A percentile compares a stretch with the other conserved stretches of the same genome.
Evolutionary conservation across 1,140 invertebrate species (phyloP).

Genomic region (Drosophila sturtevanti): DNA sequence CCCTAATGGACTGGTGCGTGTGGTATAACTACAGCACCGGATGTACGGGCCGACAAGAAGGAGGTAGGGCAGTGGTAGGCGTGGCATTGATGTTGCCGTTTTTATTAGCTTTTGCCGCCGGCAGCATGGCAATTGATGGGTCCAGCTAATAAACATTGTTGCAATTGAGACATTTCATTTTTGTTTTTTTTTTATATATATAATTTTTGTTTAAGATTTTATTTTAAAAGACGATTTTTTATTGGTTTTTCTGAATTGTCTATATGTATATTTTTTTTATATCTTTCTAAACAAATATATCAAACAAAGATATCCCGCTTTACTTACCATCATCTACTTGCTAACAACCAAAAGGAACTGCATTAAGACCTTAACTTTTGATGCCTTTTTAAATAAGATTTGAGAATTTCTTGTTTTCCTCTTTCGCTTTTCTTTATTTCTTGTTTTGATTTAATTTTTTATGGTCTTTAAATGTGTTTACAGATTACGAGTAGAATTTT

Average conservation of each 20-base stretch:
- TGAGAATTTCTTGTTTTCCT: neutral
- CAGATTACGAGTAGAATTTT: conserved; percentile 8
- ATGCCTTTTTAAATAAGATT: conserved; percentile 4
- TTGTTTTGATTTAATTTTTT: conserved; percentile 8
- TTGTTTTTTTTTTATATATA: neutral
- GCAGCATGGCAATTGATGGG: conserved; percentile 55
- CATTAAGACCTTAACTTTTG: conserved; percentile 1
- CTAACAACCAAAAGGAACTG: neutral
- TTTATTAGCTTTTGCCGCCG: conserved; percentile 72
- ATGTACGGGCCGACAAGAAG: conserved; percentile 38
- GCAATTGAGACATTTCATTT: conserved; percentile 22
- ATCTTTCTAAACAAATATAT: neutral
- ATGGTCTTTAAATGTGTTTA: conserved; percentile 5
- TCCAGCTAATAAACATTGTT: conserved; percentile 46
- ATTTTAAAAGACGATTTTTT: neutral
- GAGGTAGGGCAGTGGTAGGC: conserved; percentile 15
- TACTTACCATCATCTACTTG: neutral
- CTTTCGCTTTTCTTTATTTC: neutral
- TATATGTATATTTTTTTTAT: neutral
- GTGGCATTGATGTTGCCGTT: conserved; percentile 58
- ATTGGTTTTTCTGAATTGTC: neutral
- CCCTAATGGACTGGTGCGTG: conserved; percentile 46
- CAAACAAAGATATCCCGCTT: neutral
- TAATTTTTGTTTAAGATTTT: neutral
- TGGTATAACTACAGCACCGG: conserved; percentile 56